Conservation (phyloP, 2,113 vertebrate species). For the Corynorhinus townsendii region DNA sequence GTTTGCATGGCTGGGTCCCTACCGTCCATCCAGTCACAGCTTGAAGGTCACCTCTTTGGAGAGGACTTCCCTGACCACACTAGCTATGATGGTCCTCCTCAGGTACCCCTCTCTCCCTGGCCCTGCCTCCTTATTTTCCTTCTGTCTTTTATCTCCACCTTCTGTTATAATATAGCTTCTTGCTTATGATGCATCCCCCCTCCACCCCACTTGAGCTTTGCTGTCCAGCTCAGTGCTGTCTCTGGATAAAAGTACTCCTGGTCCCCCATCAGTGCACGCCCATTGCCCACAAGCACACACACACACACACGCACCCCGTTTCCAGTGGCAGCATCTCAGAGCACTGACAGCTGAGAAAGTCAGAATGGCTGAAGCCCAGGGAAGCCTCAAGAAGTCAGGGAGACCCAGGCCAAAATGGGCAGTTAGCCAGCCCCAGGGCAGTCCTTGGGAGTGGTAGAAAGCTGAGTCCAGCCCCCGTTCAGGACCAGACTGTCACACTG, state of each 20-base stretch:
- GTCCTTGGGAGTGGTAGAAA: background rate
- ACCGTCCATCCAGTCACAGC: background rate
- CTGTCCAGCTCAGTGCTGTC: background rate
- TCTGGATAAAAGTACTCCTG: background rate
- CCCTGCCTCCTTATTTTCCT: background rate
- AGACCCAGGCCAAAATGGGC: background rate
- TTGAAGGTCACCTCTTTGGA: background rate
- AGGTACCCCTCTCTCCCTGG: rapidly evolving
- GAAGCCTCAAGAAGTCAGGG: background rate
- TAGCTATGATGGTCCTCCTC: rapidly evolving
- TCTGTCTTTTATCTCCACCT: background rate
- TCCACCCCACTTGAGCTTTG: rapidly evolving
- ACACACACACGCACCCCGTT: background rate
- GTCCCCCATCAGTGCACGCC: background rate
- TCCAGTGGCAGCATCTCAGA: background rate
- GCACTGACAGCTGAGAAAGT: background rate
- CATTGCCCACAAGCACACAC: no score
- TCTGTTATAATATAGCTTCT: background rate
- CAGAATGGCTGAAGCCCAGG: background rate
- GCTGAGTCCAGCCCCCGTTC: rapidly evolving
- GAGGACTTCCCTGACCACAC: background rate
- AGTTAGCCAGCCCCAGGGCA: background rate
- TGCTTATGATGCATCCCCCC: background rate
- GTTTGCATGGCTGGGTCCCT: background rate
- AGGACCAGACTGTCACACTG: background rate